Conservation (phyloP, 2,797 vertebrate species). For the Myripristis jacobus region DNA sequence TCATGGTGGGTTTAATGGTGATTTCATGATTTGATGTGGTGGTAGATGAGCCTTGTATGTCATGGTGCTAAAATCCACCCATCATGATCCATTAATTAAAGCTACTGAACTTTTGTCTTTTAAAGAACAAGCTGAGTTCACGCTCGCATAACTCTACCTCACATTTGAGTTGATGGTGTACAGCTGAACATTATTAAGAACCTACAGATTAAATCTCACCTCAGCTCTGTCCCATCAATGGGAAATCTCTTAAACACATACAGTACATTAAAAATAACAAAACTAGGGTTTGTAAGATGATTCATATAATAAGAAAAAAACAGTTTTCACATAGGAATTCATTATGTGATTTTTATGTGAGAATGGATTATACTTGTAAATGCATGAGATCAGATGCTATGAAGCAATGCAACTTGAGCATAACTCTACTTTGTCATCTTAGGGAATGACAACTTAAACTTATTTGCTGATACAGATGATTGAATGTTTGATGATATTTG, state of each 20-base stretch:
- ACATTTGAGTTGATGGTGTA: conserved; percentile 28
- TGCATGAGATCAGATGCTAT: not conserved
- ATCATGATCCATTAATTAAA: conserved; percentile 53
- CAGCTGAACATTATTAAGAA: conserved; percentile 2
- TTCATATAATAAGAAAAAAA: too few species aligned
- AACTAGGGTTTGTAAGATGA: too few species aligned
- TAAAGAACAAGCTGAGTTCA: conserved; percentile 46
- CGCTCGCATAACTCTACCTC: conserved; percentile 35
- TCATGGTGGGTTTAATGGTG: too few species aligned
- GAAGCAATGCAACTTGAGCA: conserved; percentile 11
- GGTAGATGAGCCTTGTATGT: conserved; percentile 27
- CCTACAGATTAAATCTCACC: conserved; percentile 5
- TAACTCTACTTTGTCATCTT: not conserved
- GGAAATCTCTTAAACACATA: too few species aligned
- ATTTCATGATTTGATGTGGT: too few species aligned
- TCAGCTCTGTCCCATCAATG: not conserved
- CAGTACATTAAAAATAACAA: too few species aligned
- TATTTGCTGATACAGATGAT: conserved; percentile 5
- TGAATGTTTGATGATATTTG: conserved; percentile 30
- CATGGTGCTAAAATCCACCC: conserved; percentile 15
- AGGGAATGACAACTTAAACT: conserved; percentile 20
- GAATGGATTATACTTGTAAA: too few species aligned
- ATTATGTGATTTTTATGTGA: too few species aligned
- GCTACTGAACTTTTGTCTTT: conserved; percentile 50
- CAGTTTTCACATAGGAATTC: too few species aligned